A percentile compares a stretch with the other conserved stretches of the same genome.
Evolutionary conservation across 2,113 vertebrate species (phyloP).

Genomic region (Caretta caretta): DNA sequence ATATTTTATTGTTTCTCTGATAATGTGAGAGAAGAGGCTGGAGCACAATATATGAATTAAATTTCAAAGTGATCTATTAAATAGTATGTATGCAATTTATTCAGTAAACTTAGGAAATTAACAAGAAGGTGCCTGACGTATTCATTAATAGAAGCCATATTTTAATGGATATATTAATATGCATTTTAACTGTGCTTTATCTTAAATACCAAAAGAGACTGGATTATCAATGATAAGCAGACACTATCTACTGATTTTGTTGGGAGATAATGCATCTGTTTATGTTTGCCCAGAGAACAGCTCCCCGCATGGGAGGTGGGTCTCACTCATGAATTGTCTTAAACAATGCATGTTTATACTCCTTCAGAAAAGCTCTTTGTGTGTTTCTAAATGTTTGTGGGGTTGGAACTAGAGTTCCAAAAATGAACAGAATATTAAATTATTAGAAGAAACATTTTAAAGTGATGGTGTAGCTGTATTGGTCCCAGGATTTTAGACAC

Average conservation of each 20-base stretch:
- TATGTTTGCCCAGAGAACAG: background rate
- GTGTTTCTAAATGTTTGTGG: background rate
- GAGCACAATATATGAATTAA: background rate
- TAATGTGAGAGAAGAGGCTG: accelerated
- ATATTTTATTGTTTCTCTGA: background rate
- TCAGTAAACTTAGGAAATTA: background rate
- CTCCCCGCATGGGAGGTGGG: background rate
- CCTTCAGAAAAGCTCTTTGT: background rate
- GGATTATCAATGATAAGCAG: background rate
- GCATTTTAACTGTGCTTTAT: background rate
- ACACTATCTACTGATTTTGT: background rate
- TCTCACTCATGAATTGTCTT: background rate
- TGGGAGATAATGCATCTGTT: background rate
- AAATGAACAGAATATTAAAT: background rate
- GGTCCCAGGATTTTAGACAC: too few relatives aligned
- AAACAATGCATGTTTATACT: background rate
- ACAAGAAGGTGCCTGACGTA: background rate
- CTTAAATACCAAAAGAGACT: background rate
- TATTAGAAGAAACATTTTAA: background rate
- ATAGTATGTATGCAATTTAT: background rate
- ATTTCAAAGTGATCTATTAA: background rate
- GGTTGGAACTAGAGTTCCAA: background rate
- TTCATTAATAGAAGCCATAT: background rate
- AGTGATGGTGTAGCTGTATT: background rate
- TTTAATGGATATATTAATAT: background rate